Base-by-base conservation (phyloP, 2,888 invertebrate species). In the Apotomis capreana region DNA sequence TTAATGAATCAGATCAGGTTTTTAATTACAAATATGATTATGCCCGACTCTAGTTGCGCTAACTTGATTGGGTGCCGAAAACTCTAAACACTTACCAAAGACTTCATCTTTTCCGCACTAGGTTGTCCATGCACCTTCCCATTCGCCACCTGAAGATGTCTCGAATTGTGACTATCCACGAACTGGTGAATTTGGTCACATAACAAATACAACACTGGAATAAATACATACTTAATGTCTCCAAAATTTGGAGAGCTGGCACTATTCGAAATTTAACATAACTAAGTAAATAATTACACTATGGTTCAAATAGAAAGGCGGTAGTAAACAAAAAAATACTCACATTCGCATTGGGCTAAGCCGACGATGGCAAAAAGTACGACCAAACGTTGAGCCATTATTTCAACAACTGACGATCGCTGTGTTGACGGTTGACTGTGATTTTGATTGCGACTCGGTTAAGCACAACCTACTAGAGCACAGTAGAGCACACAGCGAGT, bases 301-400 rank as follows among this genome's bases (percentile, higher is more conserved):
- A 9, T 5, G 36, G 9, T 57, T 36, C 40, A 64, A 55, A 55
- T 15, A 10, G 37, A 36, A 46, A 57, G 55, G 2, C 26, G 2
- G 26, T 26, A 26, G 26, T 26, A 2, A 26, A 26, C 26, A 2
- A 26, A 26, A 64, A 15, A 46, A 44, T 75, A 82, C 88, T 78
- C 75, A 88, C 88, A 76, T 78, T 81, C 79, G 68, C 81, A 75
- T 60, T 84, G 81, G 57, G 77, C 76, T 40, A 78, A 68, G 44
- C 78, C 76, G 40, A 79, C 69, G 10, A 83, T 76, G 68, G 78
- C 74, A 69, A 88, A 80, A 78, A 90, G 60, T 77, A 83, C 78
- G 55, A 87, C 62, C 72, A 82, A 76, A 70, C 81, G 81, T 59
- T 78, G 69, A 65, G 77, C 79, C 89, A 89, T 90, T 83, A 83